Evolutionary conservation across 2,888 invertebrate species (phyloP), one percentile per base, ranked within the genome.

Genomic region (Teleogryllus oceanicus): DNA sequence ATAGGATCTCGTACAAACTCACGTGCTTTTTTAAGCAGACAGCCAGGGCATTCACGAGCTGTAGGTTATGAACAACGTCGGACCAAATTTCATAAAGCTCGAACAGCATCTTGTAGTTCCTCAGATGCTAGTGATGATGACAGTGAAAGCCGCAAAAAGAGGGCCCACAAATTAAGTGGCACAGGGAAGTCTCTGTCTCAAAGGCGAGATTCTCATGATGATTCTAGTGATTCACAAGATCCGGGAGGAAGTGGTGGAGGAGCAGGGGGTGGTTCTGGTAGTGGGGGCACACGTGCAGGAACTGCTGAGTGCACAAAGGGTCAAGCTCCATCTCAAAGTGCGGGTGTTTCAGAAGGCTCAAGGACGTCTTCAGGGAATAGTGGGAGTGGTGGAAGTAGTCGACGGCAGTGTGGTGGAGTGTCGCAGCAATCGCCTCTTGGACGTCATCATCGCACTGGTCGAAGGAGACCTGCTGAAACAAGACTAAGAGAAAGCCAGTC

Each of bases 121-220:
- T 97, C 97, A 0, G 97, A 98, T 87, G 94, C 97, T 11, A 96
- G 96, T 81, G 97, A 97, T 86, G 92, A 92, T 84, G 95, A 95
- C 85, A 94, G 94, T 79, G 95, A 95, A 85, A 91, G 91, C 76
- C 91, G 94, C 82, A 95, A 95, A 86, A 94, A 95, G 85, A 90
- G 95, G 79, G 92, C 93, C 18, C 92, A 94, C 82, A 93, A 93
- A 85, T 89, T 94, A 80, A 79, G 76, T 37, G 78, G 78, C 2
- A 74, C 79, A 75, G 89, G 88, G 11, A 92, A 92, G 83, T 90
- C 92, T 74, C 88, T 92, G 80, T 88, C 89, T 82, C 88, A 88
- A 81, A 89, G 94, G 24, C 90, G 94, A 13, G 95, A 95, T 85
- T 94, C 94, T 76, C 93, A 94, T 87, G 95, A 95, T 85, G 95